Base-by-base conservation (phyloP, 2,888 invertebrate genomes). In the Plemyria rubiginata region DNA sequence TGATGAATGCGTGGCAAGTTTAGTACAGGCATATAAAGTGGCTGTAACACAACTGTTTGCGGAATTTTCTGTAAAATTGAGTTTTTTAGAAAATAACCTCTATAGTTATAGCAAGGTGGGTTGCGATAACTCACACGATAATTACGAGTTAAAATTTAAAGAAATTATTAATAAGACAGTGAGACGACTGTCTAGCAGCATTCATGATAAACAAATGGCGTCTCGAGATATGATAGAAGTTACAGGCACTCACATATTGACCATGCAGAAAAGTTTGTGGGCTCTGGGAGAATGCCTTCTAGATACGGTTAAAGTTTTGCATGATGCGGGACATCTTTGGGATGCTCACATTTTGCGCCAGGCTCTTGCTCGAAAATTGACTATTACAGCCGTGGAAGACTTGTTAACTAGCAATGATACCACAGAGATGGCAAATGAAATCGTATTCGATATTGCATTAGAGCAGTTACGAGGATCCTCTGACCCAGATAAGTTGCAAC, bases 301-400 rank as follows among this genome's bases (percentile, higher is more conserved):
- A 46, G 80, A 85, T 65, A 88, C 86, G 0, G 87, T 80, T 65
- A 67, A 62, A 32, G 71, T 89, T 60, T 74, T 92, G 59, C 78
- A 86, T 54, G 80, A 88, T 50, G 84, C 88, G 1, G 82, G 84
- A 22, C 86, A 87, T 75, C 77, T 91, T 15, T 90, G 86, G 84
- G 87, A 89, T 67, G 75, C 81, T 60, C 91, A 90, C 70, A 85
- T 88, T 66, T 58, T 85, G 55, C 86, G 91, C 12, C 76, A 82
- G 28, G 86, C 82, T 58, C 77, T 85, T 13, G 86, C 82, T 22
- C 88, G 87, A 70, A 88, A 85, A 62, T 70, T 91, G 32, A 87
- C 86, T 4, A 79, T 87, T 53, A 80, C 86, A n/a, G 82, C 85
- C 38, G 85, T 91, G 5, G 92, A 91, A 78, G 89, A 90, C 70